phyloP scores from a whole-genome alignment of 2,888 invertebrate species.

The Endomychus coccineus region DNA sequence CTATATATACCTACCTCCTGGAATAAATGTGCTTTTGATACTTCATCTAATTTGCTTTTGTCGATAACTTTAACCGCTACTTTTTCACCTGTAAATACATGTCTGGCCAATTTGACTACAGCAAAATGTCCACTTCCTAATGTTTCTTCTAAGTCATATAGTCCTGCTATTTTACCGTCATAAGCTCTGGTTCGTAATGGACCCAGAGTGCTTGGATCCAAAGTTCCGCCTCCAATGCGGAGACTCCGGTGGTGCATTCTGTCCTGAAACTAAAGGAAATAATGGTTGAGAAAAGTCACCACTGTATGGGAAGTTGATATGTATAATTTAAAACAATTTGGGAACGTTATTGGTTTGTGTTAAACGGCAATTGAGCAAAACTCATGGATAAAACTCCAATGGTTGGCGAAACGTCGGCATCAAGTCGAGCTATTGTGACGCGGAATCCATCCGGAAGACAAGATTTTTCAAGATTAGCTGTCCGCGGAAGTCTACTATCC shows the following conservation, averaged over 20 bases:
- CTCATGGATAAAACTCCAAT: no score
- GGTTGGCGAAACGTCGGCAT: no score
- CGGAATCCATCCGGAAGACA: no score
- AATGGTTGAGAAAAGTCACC: not conserved
- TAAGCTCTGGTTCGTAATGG: conserved; percentile 38
- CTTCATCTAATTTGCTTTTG: conserved; percentile 94
- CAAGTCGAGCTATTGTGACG: no score
- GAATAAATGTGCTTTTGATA: conserved; percentile 91
- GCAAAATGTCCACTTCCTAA: conserved; percentile 98
- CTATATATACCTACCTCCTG: conserved; percentile 86
- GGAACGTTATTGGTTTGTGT: no score
- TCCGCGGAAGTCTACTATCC: no score
- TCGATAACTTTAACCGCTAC: conserved; percentile 98
- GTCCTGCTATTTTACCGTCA: conserved; percentile 87
- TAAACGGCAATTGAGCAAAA: no score
- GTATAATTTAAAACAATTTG: no score
- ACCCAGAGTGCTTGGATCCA: conserved; percentile 20
- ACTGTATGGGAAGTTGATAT: no score
- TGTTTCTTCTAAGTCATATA: conserved; percentile 96
- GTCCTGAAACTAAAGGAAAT: conserved; percentile 4
- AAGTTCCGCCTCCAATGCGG: conserved; percentile 28
- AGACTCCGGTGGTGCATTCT: conserved; percentile 28
- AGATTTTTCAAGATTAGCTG: no score
- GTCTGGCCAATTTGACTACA: conserved; percentile 93
- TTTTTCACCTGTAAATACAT: conserved; percentile 98